Evolutionary conservation across 2,797 vertebrate species (phyloP).

Genomic region (Melanotaenia trifasciata): DNA sequence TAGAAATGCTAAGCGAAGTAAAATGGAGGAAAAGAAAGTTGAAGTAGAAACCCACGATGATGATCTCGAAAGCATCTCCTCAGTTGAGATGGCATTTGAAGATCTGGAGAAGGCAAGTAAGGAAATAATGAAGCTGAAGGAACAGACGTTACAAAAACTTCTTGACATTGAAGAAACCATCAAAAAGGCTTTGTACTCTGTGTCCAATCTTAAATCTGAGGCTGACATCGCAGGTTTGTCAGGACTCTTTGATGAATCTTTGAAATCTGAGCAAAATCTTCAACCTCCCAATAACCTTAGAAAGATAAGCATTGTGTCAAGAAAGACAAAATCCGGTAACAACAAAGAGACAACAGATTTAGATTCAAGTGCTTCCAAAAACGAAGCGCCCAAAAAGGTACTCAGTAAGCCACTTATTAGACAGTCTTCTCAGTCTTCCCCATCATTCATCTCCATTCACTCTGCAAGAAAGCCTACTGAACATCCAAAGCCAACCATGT

Average conservation of each 20-base stretch:
- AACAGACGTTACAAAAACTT: conserved; percentile 93
- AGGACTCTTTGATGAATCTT: conserved; percentile 88
- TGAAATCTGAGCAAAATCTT: conserved; percentile 78
- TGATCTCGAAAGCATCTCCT: conserved; percentile 83
- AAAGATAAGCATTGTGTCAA: conserved; percentile 87
- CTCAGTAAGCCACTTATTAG: conserved; percentile 55
- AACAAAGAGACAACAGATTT: conserved; percentile 37
- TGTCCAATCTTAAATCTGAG: conserved; percentile 92
- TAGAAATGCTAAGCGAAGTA: conserved; percentile 56
- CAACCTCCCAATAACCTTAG: conserved; percentile 80
- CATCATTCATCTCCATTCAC: conserved; percentile 90
- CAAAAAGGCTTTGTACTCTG: conserved; percentile 92
- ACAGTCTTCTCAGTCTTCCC: conserved; percentile 85
- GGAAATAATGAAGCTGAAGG: conserved; percentile 92
- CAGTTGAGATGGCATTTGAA: conserved; percentile 90
- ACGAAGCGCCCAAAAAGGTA: conserved; percentile 23
- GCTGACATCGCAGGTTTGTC: conserved; percentile 86
- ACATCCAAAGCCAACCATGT: conserved; percentile 66
- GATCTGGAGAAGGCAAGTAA: conserved; percentile 93
- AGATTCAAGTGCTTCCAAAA: conserved; percentile 34
- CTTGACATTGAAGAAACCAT: conserved; percentile 94
- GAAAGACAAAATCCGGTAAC: conserved; percentile 80
- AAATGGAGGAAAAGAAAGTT: conserved; percentile 66
- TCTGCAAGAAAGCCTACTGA: conserved; percentile 87
- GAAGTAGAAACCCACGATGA: conserved; percentile 74